Percentiles rank a stretch among this genome's conserved stretches.
phyloP scores from a whole-genome alignment of 1,140 invertebrate genomes.

The Bombus waltoni region DNA sequence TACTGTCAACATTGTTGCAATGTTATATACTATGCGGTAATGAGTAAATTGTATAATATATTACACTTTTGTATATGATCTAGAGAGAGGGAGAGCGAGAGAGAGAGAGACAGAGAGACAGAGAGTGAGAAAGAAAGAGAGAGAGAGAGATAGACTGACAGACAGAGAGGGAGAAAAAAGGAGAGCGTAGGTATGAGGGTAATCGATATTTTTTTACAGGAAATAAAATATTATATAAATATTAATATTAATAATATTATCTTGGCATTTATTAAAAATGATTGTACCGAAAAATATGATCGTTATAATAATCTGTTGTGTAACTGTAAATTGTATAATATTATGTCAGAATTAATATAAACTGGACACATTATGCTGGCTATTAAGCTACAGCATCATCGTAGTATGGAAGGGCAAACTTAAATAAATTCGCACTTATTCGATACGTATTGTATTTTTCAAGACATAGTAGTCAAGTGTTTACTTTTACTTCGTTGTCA shows the following conservation, averaged over 20 bases:
- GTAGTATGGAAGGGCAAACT: neutral
- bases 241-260: too few relatives aligned
- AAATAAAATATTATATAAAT: too few relatives aligned
- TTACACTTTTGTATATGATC: too few relatives aligned
- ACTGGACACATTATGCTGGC: neutral
- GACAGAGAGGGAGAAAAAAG: too few relatives aligned
- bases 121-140: too few relatives aligned
- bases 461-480: neutral
- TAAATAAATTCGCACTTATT: neutral
- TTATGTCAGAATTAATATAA: too few relatives aligned
- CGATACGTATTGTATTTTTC: neutral
- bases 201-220: too few relatives aligned
- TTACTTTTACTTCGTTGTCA: neutral
- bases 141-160: accelerated
- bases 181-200: too few relatives aligned
- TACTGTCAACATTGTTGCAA: neutral
- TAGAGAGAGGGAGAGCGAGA: too few relatives aligned
- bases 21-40: neutral
- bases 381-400: neutral
- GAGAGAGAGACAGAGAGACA: accelerated
- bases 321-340: too few relatives aligned
- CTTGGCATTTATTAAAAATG: neutral
- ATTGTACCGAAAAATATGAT: neutral
- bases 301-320: too few relatives aligned
- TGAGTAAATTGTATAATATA: too few relatives aligned